Percentiles rank a stretch among this genome's conserved stretches.
Evolutionary conservation across 2,888 invertebrate genomes (phyloP).

Genomic region (Dryococelus australis): DNA sequence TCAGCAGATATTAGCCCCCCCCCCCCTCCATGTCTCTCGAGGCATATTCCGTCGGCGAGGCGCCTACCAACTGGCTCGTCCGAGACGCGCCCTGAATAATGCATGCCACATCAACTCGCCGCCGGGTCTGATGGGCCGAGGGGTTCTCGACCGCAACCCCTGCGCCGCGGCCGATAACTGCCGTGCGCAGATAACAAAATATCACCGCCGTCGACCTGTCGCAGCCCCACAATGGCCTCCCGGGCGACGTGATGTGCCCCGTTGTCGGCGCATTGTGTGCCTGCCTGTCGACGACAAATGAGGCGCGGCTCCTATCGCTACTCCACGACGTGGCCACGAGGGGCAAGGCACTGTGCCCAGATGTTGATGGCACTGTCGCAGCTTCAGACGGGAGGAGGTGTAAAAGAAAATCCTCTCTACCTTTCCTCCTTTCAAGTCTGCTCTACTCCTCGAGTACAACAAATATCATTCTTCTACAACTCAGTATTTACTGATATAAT

Average conservation of each 20-base stretch:
- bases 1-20: constrained; percentile 10
- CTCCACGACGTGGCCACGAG: neutral
- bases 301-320: neutral
- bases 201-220: neutral
- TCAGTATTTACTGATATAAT: too few species aligned
- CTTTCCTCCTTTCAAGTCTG: too few species aligned
- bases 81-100: constrained; percentile 16
- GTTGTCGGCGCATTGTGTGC: neutral
- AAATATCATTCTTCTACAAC: too few species aligned
- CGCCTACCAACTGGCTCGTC: neutral
- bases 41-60: neutral
- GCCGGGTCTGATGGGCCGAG: neutral
- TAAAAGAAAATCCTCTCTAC: too few species aligned
- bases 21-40: neutral
- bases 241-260: neutral
- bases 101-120: neutral
- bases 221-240: neutral
- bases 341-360: neutral
- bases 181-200: neutral
- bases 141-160: neutral
- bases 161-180: neutral
- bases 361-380: too few species aligned
- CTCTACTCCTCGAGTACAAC: too few species aligned
- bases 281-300: neutral
- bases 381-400: too few species aligned